Conservation (phyloP, 1,140 invertebrate species). For the Eufriesea mexicana region DNA sequence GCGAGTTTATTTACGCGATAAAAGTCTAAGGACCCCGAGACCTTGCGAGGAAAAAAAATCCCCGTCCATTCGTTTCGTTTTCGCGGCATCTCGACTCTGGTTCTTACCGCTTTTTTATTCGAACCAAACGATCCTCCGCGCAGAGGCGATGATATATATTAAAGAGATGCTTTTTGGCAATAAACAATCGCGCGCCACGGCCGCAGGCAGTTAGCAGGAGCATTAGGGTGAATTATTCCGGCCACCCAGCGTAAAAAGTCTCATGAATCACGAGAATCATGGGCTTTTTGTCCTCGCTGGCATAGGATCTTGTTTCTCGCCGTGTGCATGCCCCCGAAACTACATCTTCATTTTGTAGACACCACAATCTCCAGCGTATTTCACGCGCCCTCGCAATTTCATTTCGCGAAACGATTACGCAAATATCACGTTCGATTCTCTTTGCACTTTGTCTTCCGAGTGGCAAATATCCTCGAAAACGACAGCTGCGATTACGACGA, state of each 20-base stretch:
- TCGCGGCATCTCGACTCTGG: neutral
- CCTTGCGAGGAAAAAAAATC: neutral
- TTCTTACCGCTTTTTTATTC: slow-evolving; percentile 56
- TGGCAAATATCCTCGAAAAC: slow-evolving; percentile 18
- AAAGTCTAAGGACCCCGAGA: neutral
- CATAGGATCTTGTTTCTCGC: slow-evolving; percentile 71
- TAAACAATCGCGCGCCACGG: slow-evolving; percentile 76
- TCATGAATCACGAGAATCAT: slow-evolving; percentile 78
- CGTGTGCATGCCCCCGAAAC: neutral
- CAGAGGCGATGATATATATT: slow-evolving; percentile 70
- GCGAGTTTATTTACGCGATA: neutral
- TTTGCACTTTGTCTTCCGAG: neutral
- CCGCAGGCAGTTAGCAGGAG: slow-evolving; percentile 77
- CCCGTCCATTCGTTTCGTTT: slow-evolving; percentile 40
- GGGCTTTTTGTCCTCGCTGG: slow-evolving; percentile 65
- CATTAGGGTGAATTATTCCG: slow-evolving; percentile 82
- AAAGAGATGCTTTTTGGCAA: slow-evolving; percentile 75
- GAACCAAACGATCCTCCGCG: slow-evolving; percentile 35
- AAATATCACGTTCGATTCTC: neutral
- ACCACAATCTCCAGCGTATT: neutral
- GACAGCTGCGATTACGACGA: slow-evolving; percentile 54
- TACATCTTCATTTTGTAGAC: slow-evolving; percentile 18
- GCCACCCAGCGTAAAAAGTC: slow-evolving; percentile 78
- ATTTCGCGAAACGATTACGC: neutral
- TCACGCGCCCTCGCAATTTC: neutral